A percentile compares a stretch with the other conserved stretches of the same genome.
These are phyloP conservation scores for Hirtodrosophila confusa DNA, from an alignment of 2,888 invertebrate genomes.

Conservation along the genomic window DNA sequence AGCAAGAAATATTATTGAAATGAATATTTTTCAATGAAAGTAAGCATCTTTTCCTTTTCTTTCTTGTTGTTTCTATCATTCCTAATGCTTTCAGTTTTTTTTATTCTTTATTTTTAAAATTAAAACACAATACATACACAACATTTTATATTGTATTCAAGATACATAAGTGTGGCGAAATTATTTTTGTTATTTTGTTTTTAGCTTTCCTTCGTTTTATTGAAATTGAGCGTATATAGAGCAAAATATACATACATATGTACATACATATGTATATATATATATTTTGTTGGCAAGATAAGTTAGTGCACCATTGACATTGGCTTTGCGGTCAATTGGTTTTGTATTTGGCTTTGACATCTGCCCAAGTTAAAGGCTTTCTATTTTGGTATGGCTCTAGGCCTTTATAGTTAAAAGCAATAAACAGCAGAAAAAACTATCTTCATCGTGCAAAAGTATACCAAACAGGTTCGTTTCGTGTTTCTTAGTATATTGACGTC, in stretches of 20 bases:
- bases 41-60: constrained; percentile 53
- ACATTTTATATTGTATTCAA: constrained; percentile 10
- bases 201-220: constrained; percentile 29
- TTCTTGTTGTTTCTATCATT: constrained; percentile 13
- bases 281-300: constrained; percentile 56
- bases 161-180: constrained; percentile 12
- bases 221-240: constrained; percentile 43
- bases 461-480: constrained; percentile 14
- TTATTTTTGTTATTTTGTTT: constrained; percentile 47
- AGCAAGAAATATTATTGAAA: constrained; percentile 49
- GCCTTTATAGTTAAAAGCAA: constrained; percentile 16
- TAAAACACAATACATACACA: constrained; percentile 14
- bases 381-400: constrained; percentile 56
- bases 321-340: constrained; percentile 60
- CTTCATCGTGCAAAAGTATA: not conserved
- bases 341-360: constrained; percentile 61
- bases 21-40: constrained; percentile 54
- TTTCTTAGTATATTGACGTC: constrained; percentile 19
- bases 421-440: too few species aligned
- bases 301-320: constrained; percentile 74
- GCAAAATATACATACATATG: constrained; percentile 12
- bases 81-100: constrained; percentile 17
- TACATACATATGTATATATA: constrained; percentile 5
- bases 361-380: constrained; percentile 57
- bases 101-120: constrained; percentile 19